A percentile compares a stretch with the other conserved stretches of the same genome.
These are phyloP conservation scores for Tauraco hartlaubi DNA, from an alignment of 2,797 vertebrate species.

Conservation along the genomic window DNA sequence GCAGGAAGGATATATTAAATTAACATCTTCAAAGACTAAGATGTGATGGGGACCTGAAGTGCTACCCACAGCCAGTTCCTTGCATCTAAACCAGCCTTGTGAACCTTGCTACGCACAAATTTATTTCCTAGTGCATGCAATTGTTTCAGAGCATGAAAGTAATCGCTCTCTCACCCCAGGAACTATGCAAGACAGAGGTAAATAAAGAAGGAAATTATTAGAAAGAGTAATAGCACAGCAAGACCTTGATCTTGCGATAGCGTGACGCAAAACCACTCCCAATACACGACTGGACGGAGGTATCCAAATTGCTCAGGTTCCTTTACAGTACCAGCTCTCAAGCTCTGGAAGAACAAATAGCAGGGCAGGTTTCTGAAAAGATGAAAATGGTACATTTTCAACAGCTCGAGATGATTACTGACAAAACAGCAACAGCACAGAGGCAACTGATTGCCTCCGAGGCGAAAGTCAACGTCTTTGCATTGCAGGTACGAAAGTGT, in stretches of 20 bases:
- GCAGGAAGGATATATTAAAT: not conserved
- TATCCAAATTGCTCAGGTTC: not conserved
- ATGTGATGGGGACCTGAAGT: not conserved
- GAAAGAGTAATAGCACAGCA: not conserved
- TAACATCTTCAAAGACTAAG: not conserved
- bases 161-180: not conserved
- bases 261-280: not conserved
- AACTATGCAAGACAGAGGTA: not conserved
- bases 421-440: slow-evolving; percentile 11
- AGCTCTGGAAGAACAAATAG: slow-evolving; percentile 40
- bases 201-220: not conserved
- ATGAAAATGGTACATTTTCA: slow-evolving; percentile 33
- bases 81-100: not conserved
- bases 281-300: not conserved
- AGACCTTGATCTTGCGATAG: not conserved
- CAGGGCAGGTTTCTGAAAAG: slow-evolving; percentile 11
- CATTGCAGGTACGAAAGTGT: not conserved
- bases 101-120: not conserved
- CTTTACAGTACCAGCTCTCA: not conserved
- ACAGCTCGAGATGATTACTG: slow-evolving; percentile 35
- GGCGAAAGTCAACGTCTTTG: slow-evolving; percentile 41
- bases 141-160: not conserved
- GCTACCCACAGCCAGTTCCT: not conserved
- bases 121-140: not conserved
- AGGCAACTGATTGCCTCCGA: slow-evolving; percentile 40